Evolutionary conservation across 37 sponge, comb jelly and placozoan species (phyloP).

Genomic region (Ianthella basta): DNA sequence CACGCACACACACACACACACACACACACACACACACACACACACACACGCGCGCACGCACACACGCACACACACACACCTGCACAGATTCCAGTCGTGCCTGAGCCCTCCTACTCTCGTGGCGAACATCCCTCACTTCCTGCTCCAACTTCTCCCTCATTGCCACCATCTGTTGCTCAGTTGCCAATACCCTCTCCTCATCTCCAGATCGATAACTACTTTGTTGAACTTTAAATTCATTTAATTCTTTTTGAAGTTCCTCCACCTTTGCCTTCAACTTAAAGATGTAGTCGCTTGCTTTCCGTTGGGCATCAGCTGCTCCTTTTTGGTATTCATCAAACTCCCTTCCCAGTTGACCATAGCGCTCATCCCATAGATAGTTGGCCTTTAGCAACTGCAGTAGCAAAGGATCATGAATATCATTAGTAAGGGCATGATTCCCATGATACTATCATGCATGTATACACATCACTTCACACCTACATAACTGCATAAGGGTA

Average conservation of each 20-base stretch:
- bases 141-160: background rate
- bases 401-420: background rate
- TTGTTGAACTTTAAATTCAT: background rate
- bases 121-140: background rate
- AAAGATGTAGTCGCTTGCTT: background rate
- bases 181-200: background rate
- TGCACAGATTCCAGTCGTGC: too few species aligned
- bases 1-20: too few species aligned
- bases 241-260: background rate
- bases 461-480: too few species aligned
- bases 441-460: too few species aligned
- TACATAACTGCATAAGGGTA: too few species aligned
- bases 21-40: too few species aligned
- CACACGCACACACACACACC: too few species aligned
- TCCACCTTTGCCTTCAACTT: background rate
- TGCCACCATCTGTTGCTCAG: background rate
- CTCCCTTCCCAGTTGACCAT: slow-evolving; percentile 1
- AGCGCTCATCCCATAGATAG: slow-evolving; percentile 7
- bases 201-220: background rate
- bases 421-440: too few species aligned
- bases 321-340: background rate
- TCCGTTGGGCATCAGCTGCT: background rate
- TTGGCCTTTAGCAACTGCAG: slow-evolving; percentile 13
- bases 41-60: too few species aligned
- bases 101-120: background rate